Conservation (phyloP, 2,888 invertebrate species). For the Perizoma flavofasciatum region DNA sequence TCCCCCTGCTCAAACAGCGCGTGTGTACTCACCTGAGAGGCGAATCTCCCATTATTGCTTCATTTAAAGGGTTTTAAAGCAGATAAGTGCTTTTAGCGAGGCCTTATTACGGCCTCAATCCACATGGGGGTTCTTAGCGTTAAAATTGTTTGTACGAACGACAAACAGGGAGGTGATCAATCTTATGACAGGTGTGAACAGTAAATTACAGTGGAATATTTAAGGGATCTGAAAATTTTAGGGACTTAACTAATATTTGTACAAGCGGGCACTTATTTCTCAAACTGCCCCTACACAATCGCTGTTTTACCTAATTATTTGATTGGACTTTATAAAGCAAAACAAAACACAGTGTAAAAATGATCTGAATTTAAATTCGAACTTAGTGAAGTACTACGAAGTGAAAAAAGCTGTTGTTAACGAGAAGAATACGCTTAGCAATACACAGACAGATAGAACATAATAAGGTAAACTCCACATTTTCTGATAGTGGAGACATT, state of each 20-base stretch:
- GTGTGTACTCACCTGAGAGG: slow-evolving; percentile 44
- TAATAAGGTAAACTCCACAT: too few relatives aligned
- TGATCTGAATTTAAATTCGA: slow-evolving; percentile 14
- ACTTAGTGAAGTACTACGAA: slow-evolving; percentile 15
- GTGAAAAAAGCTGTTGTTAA: not conserved
- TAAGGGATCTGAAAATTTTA: too few relatives aligned
- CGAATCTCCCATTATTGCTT: slow-evolving; percentile 65
- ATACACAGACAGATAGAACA: too few relatives aligned
- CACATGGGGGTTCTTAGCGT: slow-evolving; percentile 39
- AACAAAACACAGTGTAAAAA: slow-evolving; percentile 9
- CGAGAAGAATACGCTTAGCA: not conserved
- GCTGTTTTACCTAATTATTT: slow-evolving; percentile 17
- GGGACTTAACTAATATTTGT: too few relatives aligned
- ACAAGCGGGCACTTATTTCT: not conserved
- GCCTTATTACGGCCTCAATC: slow-evolving; percentile 60
- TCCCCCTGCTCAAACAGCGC: slow-evolving; percentile 28
- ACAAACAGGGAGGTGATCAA: slow-evolving; percentile 12
- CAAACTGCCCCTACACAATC: not conserved
- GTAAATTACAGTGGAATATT: too few relatives aligned
- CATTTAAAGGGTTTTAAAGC: slow-evolving; percentile 72
- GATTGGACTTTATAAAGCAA: slow-evolving; percentile 18
- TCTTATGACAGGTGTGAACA: slow-evolving; percentile 6
- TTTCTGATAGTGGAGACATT: too few relatives aligned
- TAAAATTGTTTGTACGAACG: slow-evolving; percentile 23
- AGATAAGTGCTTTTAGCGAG: slow-evolving; percentile 66